A percentile compares a stretch with the other conserved stretches of the same genome.
These are phyloP conservation scores for Phoebastria nigripes DNA, from an alignment of 2,797 vertebrate genomes.

Conservation along the genomic window DNA sequence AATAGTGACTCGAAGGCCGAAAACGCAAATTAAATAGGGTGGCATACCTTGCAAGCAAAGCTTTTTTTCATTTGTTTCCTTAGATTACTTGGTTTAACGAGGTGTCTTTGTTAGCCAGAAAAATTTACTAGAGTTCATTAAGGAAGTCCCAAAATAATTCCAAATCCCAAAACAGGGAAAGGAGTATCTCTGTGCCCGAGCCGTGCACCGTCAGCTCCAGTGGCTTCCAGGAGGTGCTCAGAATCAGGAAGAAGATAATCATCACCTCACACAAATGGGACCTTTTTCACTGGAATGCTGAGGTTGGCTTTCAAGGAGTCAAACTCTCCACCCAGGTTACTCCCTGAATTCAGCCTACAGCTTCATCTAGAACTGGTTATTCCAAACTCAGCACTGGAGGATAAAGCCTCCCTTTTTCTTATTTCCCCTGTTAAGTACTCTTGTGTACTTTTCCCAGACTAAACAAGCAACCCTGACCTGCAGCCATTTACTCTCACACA, in stretches of 20 bases:
- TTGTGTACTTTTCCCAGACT: constrained; percentile 57
- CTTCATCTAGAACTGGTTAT: constrained; percentile 51
- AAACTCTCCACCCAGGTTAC: constrained; percentile 32
- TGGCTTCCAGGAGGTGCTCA: neutral
- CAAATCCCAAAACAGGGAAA: neutral
- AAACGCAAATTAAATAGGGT: neutral
- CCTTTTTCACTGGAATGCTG: constrained; percentile 48
- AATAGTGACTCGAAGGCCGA: neutral
- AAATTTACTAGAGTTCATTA: neutral
- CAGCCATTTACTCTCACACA: constrained; percentile 56
- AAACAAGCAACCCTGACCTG: constrained; percentile 58
- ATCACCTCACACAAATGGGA: neutral
- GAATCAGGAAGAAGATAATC: constrained; percentile 31
- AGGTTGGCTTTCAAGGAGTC: constrained; percentile 48
- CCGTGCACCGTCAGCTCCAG: neutral
- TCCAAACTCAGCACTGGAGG: constrained; percentile 40
- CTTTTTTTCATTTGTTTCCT: neutral
- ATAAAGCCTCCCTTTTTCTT: constrained; percentile 34
- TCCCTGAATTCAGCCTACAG: constrained; percentile 35
- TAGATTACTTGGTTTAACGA: neutral
- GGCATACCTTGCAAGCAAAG: neutral
- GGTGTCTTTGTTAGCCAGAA: neutral
- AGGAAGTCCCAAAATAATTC: neutral
- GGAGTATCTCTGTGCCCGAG: neutral
- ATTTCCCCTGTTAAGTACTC: constrained; percentile 33